Conservation (phyloP, 2,888 invertebrate genomes). For the Plemyria rubiginata region DNA sequence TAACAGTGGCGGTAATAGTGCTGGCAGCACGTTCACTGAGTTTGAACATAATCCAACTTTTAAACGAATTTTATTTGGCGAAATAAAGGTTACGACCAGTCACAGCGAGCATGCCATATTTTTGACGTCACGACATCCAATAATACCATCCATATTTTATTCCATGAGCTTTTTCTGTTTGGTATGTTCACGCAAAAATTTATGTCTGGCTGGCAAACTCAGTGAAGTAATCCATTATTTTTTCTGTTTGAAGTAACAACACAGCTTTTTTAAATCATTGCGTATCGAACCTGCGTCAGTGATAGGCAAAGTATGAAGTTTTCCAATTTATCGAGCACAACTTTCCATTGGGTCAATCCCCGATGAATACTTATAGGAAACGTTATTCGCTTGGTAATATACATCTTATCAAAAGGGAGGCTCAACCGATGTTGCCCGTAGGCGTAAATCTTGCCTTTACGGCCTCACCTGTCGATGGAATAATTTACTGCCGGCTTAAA, state of each 20-base stretch:
- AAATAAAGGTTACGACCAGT: constrained; percentile 63
- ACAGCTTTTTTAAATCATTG: constrained; percentile 46
- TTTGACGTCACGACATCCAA: constrained; percentile 57
- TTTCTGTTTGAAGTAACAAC: constrained; percentile 51
- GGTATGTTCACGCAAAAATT: constrained; percentile 53
- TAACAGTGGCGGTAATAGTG: constrained; percentile 65
- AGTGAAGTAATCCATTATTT: constrained; percentile 61
- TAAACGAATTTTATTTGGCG: constrained; percentile 70
- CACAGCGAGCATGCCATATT: constrained; percentile 54
- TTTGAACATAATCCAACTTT: constrained; percentile 75
- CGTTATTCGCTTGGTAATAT: constrained; percentile 76
- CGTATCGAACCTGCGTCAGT: constrained; percentile 42
- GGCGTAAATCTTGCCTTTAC: constrained; percentile 84
- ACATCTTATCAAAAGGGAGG: constrained; percentile 79
- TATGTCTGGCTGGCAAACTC: constrained; percentile 55
- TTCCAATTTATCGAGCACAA: constrained; percentile 68
- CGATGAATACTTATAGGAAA: constrained; percentile 70
- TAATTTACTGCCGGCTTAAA: constrained; percentile 84
- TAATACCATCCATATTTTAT: constrained; percentile 58
- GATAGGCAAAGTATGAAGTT: constrained; percentile 61
- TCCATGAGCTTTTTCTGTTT: constrained; percentile 55
- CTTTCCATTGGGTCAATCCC: constrained; percentile 70
- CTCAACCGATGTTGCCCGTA: constrained; percentile 70
- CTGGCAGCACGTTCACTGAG: constrained; percentile 57
- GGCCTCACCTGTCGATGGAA: constrained; percentile 83